Conservation (phyloP, 23 tunicate species). For the Aplidium turbinatum region DNA sequence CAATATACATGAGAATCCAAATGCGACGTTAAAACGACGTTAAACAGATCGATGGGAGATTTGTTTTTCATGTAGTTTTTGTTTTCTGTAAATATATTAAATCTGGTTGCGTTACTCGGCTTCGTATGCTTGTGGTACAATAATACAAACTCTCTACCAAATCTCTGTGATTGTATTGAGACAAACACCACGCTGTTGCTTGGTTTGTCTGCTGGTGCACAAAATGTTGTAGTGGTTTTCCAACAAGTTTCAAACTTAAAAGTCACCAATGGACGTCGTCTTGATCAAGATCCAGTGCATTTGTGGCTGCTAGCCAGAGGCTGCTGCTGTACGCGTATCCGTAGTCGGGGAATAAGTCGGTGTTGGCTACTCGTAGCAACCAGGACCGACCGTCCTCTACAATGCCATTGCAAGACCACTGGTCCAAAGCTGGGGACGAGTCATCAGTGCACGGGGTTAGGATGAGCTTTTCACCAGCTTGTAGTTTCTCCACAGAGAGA, state of each 20-base stretch:
- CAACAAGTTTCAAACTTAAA: not conserved
- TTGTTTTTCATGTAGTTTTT: too few relatives aligned
- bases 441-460: slow-evolving; percentile 4
- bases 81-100: too few relatives aligned
- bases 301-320: not conserved
- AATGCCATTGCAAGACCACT: slow-evolving; percentile 11
- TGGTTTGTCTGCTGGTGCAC: too few relatives aligned
- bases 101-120: too few relatives aligned
- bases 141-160: too few relatives aligned
- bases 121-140: too few relatives aligned
- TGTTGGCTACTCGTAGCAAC: not conserved
- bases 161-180: too few relatives aligned
- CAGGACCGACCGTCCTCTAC: not conserved
- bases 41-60: too few relatives aligned
- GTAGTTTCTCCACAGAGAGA: not conserved
- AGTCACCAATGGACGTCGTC: slow-evolving; percentile 21
- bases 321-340: not conserved
- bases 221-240: too few relatives aligned
- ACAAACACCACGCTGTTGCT: too few relatives aligned
- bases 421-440: not conserved
- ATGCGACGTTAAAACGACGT: too few relatives aligned
- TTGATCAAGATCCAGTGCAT: not conserved
- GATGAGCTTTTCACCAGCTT: not conserved
- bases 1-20: too few relatives aligned
- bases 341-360: slow-evolving; percentile 3